phyloP scores from a whole-genome alignment of 2,797 vertebrate species.

The Pempheris klunzingeri region DNA sequence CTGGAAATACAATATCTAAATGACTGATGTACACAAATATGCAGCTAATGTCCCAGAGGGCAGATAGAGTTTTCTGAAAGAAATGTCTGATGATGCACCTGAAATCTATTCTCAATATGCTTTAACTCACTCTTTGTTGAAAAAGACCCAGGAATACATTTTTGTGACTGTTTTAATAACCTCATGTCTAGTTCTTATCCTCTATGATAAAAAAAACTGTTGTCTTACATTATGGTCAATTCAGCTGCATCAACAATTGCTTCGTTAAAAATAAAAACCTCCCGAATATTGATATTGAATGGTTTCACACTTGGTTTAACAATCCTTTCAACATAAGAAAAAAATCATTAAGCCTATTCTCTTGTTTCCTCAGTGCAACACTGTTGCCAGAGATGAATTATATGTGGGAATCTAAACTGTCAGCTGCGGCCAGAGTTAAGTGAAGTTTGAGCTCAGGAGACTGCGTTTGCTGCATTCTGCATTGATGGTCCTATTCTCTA shows the following conservation, averaged over 20 bases:
- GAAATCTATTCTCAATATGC: conserved; percentile 37
- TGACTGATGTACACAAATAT: conserved; percentile 24
- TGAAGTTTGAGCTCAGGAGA: conserved; percentile 60
- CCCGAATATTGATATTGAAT: conserved; percentile 60
- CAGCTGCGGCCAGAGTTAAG: conserved; percentile 57
- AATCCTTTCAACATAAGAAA: conserved; percentile 55
- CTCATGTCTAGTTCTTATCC: conserved; percentile 40
- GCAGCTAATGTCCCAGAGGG: conserved; percentile 20
- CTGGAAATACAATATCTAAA: conserved; percentile 47
- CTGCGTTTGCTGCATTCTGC: conserved; percentile 49
- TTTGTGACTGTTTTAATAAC: conserved; percentile 30
- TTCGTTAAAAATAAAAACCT: conserved; percentile 63
- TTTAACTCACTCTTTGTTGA: conserved; percentile 12
- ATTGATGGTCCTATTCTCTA: conserved; percentile 42
- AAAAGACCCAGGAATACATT: conserved; percentile 25
- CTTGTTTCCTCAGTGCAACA: conserved; percentile 48
- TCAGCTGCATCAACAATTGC: conserved; percentile 49
- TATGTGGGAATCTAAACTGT: conserved; percentile 58
- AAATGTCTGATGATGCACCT: conserved; percentile 41
- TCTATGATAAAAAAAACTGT: conserved; percentile 37
- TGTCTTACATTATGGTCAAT: conserved; percentile 28
- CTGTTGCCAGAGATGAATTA: conserved; percentile 49
- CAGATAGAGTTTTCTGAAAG: conserved; percentile 38
- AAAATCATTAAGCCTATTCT: conserved; percentile 65
- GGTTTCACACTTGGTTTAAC: conserved; percentile 65